These are phyloP conservation scores for Bicyclus anynana DNA, from an alignment of 1,140 invertebrate species.

Conservation along the genomic window DNA sequence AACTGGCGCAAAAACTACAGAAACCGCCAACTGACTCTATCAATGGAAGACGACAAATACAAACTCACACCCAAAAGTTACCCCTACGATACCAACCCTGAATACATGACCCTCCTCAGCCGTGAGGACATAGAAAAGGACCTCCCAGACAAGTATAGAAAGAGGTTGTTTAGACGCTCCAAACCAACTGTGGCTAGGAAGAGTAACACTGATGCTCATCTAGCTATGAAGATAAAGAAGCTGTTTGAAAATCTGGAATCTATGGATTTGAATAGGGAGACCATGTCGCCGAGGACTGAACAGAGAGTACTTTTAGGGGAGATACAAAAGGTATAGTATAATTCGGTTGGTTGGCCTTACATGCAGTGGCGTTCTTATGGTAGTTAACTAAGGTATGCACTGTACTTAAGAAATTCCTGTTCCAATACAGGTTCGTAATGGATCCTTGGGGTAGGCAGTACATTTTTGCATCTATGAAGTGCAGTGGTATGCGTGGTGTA, in stretches of 20 bases:
- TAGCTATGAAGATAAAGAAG: slow-evolving; percentile 69
- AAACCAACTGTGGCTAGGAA: slow-evolving; percentile 55
- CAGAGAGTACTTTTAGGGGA: slow-evolving; percentile 60
- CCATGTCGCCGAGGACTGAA: slow-evolving; percentile 65
- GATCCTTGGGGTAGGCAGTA: no score
- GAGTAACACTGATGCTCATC: slow-evolving; percentile 55
- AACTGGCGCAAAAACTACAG: slow-evolving; percentile 66
- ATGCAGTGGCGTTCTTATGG: no score
- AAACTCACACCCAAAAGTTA: slow-evolving; percentile 42
- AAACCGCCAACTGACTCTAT: slow-evolving; percentile 35
- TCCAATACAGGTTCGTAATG: no score
- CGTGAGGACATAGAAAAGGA: slow-evolving; percentile 73
- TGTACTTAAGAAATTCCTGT: no score
- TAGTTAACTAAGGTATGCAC: no score
- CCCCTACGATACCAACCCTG: slow-evolving; percentile 62
- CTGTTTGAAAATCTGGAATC: slow-evolving; percentile 65
- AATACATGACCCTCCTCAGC: slow-evolving; percentile 60
- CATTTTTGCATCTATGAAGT: no score
- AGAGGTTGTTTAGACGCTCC: slow-evolving; percentile 42
- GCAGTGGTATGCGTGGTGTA: no score
- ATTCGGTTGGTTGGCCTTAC: no score
- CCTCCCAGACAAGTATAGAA: slow-evolving; percentile 69
- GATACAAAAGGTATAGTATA: slow-evolving; percentile 62
- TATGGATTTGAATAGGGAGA: slow-evolving; percentile 52
- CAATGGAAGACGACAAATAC: slow-evolving; percentile 27